Evolutionary conservation across 2,113 vertebrate species (phyloP).

Genomic region (Pterocles orientalis): DNA sequence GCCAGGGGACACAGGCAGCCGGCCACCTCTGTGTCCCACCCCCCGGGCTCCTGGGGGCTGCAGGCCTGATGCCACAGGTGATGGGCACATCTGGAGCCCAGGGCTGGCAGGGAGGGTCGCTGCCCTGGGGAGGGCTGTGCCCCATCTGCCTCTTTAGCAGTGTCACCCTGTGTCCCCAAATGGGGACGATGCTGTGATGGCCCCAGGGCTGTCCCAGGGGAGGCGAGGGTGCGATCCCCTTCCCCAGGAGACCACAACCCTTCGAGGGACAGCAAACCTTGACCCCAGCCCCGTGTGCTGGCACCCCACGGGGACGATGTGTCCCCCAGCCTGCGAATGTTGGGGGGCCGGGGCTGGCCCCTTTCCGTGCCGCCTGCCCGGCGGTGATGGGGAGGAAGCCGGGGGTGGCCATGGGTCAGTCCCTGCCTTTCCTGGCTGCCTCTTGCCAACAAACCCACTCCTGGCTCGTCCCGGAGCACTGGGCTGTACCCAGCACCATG

Average conservation of each 20-base stretch:
- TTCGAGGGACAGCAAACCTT: background rate
- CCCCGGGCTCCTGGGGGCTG: background rate
- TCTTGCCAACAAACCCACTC: background rate
- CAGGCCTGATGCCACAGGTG: background rate
- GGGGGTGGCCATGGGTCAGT: background rate
- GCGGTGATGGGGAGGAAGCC: background rate
- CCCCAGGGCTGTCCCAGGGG: too few relatives aligned
- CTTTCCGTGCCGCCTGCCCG: background rate
- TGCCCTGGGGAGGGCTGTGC: background rate
- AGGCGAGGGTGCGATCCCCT: rapidly evolving
- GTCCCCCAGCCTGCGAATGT: background rate
- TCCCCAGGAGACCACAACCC: background rate
- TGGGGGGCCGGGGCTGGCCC: rapidly evolving
- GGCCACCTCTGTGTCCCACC: background rate
- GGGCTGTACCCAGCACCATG: rapidly evolving
- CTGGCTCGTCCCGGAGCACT: rapidly evolving
- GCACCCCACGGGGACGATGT: rapidly evolving
- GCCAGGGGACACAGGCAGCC: background rate
- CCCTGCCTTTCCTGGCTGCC: constrained; percentile 37
- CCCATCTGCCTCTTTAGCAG: rapidly evolving
- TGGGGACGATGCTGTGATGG: rapidly evolving
- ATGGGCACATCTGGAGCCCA: background rate
- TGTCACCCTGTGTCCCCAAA: background rate
- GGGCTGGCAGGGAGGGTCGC: rapidly evolving
- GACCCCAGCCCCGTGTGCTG: rapidly evolving